Base-by-base conservation (phyloP, 2,888 invertebrate genomes). In the Empis stercorea region DNA sequence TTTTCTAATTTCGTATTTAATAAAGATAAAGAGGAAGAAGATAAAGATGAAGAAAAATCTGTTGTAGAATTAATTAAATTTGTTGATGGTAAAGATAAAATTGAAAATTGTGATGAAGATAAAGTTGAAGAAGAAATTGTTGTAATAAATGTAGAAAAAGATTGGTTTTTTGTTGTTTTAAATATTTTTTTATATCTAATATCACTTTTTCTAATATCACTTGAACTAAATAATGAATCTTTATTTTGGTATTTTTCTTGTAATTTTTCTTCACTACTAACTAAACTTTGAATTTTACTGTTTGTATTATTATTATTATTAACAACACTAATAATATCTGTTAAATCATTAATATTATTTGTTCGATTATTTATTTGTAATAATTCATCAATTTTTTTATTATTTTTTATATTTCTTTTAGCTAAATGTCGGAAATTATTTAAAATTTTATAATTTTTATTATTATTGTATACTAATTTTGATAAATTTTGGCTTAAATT, bases 201-300 rank as follows among this genome's bases (percentile, higher is more conserved):
- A 55, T 56, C 56, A 56, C 56, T 56, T 55, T 55, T 54, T 53
- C 52, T 56, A 52, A 55, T 55, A 56, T 57, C 55, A 57, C 56
- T 55, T 55, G 56, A 55, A 52, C 54, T 53, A 47, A 51, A 50
- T 49, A 50, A 51, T 52, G 50, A 44, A 47, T 51, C 44, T 47
- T 43, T n/a, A n/a, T n/a, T 17, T 41, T 30, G 38, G 46, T 43
- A 40, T 43, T 23, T 41, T 46, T 50, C 34, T 46, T 50, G 37
- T 45, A n/a, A n/a, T n/a, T 52, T 42, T 50, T 50, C 53, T 40
- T 52, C 52, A 44, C 51, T 51, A 38, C 45, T 50, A n/a, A 45
- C 36, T 9, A 43, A 43, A 39, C 41, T 27, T 27, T 27, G 23
- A 27, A 4, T 27, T 2, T 27, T 27, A 27, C 2, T 27, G 23